Percentiles rank a stretch among this genome's conserved stretches.
Conservation (phyloP, 2,113 vertebrate species). For the Hippoglossus stenolepis region DNA sequence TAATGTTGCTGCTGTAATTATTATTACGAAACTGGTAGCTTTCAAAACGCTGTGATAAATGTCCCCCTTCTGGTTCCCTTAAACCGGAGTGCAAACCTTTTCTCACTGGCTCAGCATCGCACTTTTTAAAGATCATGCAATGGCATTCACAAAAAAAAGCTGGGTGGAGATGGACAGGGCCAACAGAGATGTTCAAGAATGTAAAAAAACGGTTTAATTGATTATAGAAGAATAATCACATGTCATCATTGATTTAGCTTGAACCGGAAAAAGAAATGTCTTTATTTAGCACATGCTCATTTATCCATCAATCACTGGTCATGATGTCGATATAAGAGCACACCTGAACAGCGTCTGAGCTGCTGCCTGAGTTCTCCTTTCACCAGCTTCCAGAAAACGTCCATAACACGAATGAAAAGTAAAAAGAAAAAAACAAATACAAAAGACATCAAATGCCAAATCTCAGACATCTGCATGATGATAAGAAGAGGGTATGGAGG, state of each 20-base stretch:
- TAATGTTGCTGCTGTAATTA: slow-evolving; percentile 38
- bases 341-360: background rate
- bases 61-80: slow-evolving; percentile 16
- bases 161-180: slow-evolving; percentile 26
- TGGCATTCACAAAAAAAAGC: slow-evolving; percentile 17
- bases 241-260: background rate
- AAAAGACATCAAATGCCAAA: background rate
- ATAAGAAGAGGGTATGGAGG: slow-evolving; percentile 47
- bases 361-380: too few species aligned
- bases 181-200: slow-evolving; percentile 20
- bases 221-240: background rate
- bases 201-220: slow-evolving; percentile 1
- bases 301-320: background rate
- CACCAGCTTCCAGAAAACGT: too few species aligned
- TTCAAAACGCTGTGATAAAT: slow-evolving; percentile 28
- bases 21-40: slow-evolving; percentile 30
- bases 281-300: background rate
- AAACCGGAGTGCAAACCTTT: background rate
- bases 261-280: background rate
- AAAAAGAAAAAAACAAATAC: slow-evolving; percentile 32
- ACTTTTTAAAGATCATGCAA: slow-evolving; percentile 30
- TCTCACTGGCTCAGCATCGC: slow-evolving; percentile 8
- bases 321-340: background rate
- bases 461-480: slow-evolving; percentile 35
- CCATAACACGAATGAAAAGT: slow-evolving; percentile 8